Evolutionary conservation across 2,113 vertebrate species (phyloP).

Genomic region (Nothocercus nigrocapillus): DNA sequence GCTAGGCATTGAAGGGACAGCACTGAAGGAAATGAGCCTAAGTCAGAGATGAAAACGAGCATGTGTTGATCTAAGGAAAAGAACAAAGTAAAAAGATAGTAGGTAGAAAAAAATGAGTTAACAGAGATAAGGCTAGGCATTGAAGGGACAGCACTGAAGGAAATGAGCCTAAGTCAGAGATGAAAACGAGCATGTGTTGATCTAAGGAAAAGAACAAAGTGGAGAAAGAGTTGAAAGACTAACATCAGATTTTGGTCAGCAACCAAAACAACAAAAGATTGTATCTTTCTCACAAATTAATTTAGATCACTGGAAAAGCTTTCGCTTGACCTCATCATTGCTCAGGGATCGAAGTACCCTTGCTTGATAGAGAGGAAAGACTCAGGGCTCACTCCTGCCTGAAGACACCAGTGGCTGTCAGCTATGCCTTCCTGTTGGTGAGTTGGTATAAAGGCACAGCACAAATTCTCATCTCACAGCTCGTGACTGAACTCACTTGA

Average conservation of each 20-base stretch:
- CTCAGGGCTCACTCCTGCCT: neutral
- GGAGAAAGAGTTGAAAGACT: neutral
- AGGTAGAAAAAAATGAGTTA: neutral
- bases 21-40: neutral
- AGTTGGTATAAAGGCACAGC: neutral
- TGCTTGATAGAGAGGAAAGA: neutral
- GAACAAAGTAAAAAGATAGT: neutral
- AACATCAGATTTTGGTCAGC: neutral
- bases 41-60: accelerated
- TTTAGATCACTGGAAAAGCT: neutral
- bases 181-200: neutral
- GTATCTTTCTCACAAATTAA: neutral
- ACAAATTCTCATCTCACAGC: accelerated
- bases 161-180: neutral
- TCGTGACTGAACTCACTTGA: neutral
- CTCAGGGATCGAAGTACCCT: neutral
- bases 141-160: neutral
- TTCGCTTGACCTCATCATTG: neutral
- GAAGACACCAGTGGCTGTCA: neutral
- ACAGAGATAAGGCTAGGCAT: neutral
- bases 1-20: neutral
- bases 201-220: neutral
- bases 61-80: neutral
- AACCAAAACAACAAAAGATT: neutral
- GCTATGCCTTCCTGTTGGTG: neutral